Evolutionary conservation across 2,888 invertebrate genomes (phyloP).

Genomic region (Drosophila limbata): DNA sequence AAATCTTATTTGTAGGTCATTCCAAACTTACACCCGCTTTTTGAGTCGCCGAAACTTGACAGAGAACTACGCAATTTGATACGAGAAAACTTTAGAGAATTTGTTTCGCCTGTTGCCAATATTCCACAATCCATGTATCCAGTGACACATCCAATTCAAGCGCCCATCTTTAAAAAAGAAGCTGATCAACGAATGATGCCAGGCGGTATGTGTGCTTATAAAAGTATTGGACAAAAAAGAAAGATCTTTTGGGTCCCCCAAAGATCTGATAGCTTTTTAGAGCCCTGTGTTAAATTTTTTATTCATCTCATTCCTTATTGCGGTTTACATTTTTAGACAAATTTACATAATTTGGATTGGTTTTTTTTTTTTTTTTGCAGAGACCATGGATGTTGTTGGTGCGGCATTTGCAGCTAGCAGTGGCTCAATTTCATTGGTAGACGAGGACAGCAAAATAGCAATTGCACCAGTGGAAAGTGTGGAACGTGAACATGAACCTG

Average conservation of each 20-base stretch:
- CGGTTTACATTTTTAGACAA: background rate
- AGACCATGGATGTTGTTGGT: conserved; percentile 47
- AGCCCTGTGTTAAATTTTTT: background rate
- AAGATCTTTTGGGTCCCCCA: too few relatives aligned
- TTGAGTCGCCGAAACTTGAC: conserved; percentile 88
- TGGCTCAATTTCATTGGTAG: conserved; percentile 50
- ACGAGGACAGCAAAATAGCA: conserved; percentile 73
- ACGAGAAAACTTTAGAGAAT: conserved; percentile 96
- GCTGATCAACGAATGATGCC: conserved; percentile 72
- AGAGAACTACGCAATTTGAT: conserved; percentile 90
- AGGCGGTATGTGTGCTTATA: conserved; percentile 37
- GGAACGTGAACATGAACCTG: conserved; percentile 83
- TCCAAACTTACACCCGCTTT: conserved; percentile 88
- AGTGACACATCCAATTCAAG: conserved; percentile 68
- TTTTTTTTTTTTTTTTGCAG: conserved; percentile 37
- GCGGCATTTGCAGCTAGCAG: conserved; percentile 35
- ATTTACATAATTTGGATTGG: conserved; percentile 2
- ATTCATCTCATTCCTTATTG: too few relatives aligned
- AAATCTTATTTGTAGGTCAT: conserved; percentile 84
- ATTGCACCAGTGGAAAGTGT: conserved; percentile 67
- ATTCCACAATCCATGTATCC: conserved; percentile 72
- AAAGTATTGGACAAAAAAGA: background rate
- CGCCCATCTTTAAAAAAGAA: conserved; percentile 81
- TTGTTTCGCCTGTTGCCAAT: conserved; percentile 85
- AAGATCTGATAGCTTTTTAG: background rate